Evolutionary conservation across 2,797 vertebrate species (phyloP), one percentile per base, ranked within the genome.

Genomic region (Silurus aristotelis): DNA sequence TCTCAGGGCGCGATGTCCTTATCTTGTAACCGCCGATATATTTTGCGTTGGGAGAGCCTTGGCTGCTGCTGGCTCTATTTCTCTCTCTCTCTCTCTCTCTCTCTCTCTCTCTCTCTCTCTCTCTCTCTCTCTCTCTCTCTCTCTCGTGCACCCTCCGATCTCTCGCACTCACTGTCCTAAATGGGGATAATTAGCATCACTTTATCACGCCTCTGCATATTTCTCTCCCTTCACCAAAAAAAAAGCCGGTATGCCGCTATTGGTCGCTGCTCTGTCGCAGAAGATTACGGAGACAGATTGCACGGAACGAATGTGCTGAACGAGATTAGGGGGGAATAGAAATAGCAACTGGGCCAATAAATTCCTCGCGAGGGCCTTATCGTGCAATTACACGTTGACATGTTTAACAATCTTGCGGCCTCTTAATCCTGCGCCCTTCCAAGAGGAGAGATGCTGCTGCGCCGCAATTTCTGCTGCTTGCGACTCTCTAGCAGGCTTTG

Each of bases 271-370:
- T 96, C 97, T 97, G 97, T 97, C 95, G 94, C 93, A 96, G 97
- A 96, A 98, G 98, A 98, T 99, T 98, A 98, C 95, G 96, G 96
- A 97, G 97, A 97, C 97, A 96, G 98, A 98, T 98, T 98, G 97
- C 98, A 97, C 95, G 95, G 96, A 96, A 96, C 95, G 97, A 98
- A 97, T 97, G 97, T 98, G 98, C 96, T 96, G 93, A 94, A 95
- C 94, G 96, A 98, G 97, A 99, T 99, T 99, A 99, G 97, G 95
- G 93, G 94, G 96, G 95, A 96, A 97, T 96, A 97, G 97, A 97
- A 97, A 98, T 94, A 96, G 96, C 96, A 96, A 96, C 95, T 97
- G 96, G 97, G 97, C 97, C 97, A 97, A 97, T 96, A 96, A 96
- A 98, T 97, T 97, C 97, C 98, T 98, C 96, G 95, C 95, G 97